Evolutionary conservation across 2,113 vertebrate species (phyloP).

Genomic region (Natator depressus): DNA sequence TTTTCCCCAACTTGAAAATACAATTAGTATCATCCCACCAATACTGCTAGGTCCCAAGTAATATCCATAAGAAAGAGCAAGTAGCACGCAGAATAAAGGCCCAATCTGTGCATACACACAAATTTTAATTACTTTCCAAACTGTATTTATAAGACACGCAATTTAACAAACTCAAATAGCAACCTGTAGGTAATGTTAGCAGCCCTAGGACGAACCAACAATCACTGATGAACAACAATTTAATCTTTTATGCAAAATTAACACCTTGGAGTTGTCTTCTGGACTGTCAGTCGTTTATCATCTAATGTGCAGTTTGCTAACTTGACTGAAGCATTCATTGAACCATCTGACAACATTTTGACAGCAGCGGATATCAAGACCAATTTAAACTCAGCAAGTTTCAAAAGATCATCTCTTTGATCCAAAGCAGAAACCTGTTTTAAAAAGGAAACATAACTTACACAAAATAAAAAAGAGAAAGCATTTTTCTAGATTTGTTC

Average conservation of each 20-base stretch:
- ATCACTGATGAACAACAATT: neutral
- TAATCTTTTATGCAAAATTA: neutral
- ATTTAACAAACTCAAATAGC: neutral
- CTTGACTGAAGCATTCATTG: slow-evolving; percentile 87
- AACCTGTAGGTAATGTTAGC: neutral
- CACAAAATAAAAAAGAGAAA: slow-evolving; percentile 10
- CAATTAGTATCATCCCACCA: neutral
- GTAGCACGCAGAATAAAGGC: rapidly evolving
- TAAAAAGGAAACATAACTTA: slow-evolving; percentile 35
- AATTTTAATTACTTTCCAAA: neutral
- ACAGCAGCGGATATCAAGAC: slow-evolving; percentile 89
- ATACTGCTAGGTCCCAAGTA: neutral
- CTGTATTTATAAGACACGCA: rapidly evolving
- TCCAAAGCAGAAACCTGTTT: slow-evolving; percentile 73
- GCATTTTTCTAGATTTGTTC: neutral
- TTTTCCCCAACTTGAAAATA: neutral
- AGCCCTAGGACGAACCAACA: neutral
- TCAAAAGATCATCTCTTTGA: slow-evolving; percentile 84
- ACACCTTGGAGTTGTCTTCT: slow-evolving; percentile 92
- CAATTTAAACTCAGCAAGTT: slow-evolving; percentile 93
- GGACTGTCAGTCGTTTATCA: slow-evolving; percentile 89
- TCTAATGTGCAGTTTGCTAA: slow-evolving; percentile 92
- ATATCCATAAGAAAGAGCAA: neutral
- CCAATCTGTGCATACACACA: neutral
- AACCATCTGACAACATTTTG: slow-evolving; percentile 90